phyloP scores from a whole-genome alignment of 30 jellyfish, hydroid and myxozoan species.

The Turritopsis rubra region DNA sequence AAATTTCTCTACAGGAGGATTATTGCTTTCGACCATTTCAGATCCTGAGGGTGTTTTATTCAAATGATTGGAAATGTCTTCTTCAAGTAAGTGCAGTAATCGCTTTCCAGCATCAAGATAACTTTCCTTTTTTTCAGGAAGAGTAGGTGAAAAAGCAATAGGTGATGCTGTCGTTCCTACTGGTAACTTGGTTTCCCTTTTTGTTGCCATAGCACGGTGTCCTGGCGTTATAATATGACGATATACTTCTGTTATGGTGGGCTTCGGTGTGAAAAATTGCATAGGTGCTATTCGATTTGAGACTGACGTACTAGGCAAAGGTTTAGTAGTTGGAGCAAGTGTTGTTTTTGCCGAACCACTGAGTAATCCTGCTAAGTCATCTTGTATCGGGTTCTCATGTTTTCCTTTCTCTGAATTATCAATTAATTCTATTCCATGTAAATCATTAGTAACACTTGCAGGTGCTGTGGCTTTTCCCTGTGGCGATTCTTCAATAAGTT shows the following conservation, averaged over 20 bases:
- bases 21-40: background rate
- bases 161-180: background rate
- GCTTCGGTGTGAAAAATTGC: background rate
- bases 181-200: background rate
- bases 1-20: background rate
- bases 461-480: background rate
- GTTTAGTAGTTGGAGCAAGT: background rate
- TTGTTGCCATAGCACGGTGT: background rate
- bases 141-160: background rate
- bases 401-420: background rate
- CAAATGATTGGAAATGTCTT: background rate
- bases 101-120: background rate
- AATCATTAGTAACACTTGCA: background rate
- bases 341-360: background rate
- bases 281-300: background rate
- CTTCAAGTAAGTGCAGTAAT: constrained; percentile 4
- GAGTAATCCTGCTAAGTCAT: background rate
- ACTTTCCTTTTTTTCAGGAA: background rate
- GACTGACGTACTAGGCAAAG: background rate
- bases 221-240: background rate
- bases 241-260: background rate
- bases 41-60: background rate
- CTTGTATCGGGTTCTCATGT: background rate
- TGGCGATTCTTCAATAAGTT: background rate
- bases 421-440: background rate